phyloP scores from a whole-genome alignment of 2,797 vertebrate genomes.

The Crypturellus tataupa region DNA sequence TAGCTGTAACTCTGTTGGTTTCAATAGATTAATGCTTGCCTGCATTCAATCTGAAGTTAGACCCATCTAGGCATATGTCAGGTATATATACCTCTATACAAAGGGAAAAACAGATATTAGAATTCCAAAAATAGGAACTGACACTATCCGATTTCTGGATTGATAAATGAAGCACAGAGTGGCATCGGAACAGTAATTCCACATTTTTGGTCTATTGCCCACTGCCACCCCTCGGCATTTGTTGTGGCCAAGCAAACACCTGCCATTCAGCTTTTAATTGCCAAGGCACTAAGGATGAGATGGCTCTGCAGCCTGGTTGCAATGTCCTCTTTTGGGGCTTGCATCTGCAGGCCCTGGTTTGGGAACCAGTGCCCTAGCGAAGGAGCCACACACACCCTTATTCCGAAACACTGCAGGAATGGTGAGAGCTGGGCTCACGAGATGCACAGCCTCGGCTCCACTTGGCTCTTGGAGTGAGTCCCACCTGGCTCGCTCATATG shows the following conservation, averaged over 20 bases:
- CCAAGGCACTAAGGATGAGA: background rate
- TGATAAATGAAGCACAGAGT: background rate
- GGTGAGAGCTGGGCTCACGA: background rate
- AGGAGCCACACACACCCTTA: background rate
- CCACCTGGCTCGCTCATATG: rapidly evolving
- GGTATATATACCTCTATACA: background rate
- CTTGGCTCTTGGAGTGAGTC: background rate
- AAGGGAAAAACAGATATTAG: background rate
- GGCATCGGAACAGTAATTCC: background rate
- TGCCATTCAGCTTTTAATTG: background rate
- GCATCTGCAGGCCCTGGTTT: background rate
- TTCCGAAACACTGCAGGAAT: background rate
- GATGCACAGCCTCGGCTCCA: background rate
- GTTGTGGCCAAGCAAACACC: background rate
- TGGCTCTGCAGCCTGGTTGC: background rate
- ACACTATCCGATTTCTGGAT: background rate
- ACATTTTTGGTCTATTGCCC: background rate
- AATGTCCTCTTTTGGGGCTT: rapidly evolving
- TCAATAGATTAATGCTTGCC: background rate
- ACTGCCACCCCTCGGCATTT: background rate
- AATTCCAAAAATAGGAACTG: background rate
- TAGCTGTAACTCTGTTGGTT: background rate
- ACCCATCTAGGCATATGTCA: background rate
- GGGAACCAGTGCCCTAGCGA: background rate
- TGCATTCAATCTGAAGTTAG: background rate